These are phyloP conservation scores for Heptranchias perlo DNA, from an alignment of 2,113 vertebrate species.

Conservation along the genomic window DNA sequence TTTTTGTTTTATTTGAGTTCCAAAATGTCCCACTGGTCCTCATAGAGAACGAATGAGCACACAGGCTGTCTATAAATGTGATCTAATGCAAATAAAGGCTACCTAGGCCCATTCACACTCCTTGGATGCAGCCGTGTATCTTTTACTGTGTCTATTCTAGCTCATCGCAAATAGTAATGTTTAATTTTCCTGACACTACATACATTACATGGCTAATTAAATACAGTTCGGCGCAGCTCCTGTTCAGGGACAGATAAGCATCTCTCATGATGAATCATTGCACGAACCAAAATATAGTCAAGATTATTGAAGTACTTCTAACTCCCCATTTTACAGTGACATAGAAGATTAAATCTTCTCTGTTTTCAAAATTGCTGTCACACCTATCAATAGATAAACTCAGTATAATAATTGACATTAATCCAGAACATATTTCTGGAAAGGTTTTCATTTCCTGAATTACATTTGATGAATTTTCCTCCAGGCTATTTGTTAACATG, in stretches of 20 bases:
- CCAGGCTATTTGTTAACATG: neutral
- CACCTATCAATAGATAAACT: neutral
- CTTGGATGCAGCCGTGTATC: neutral
- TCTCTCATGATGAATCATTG: conserved; percentile 17
- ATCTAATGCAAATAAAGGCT: neutral
- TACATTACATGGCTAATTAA: conserved; percentile 29
- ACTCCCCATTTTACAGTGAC: neutral
- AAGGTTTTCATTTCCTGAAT: neutral
- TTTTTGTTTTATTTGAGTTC: neutral
- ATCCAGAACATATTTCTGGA: neutral
- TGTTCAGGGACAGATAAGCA: conserved; percentile 24
- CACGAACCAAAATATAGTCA: conserved; percentile 6
- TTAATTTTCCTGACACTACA: conserved; percentile 31
- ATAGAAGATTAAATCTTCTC: neutral
- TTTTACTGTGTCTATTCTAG: neutral
- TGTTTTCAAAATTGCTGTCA: neutral
- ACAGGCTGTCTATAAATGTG: neutral
- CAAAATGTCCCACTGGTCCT: neutral
- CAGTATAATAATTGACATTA: neutral
- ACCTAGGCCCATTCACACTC: neutral
- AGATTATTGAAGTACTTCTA: neutral
- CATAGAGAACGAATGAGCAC: neutral
- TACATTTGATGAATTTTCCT: neutral
- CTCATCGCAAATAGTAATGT: conserved; percentile 23
- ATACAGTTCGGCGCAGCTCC: neutral